phyloP scores from a whole-genome alignment of 1,140 invertebrate species.

The Pogonognathellus flavescens region DNA sequence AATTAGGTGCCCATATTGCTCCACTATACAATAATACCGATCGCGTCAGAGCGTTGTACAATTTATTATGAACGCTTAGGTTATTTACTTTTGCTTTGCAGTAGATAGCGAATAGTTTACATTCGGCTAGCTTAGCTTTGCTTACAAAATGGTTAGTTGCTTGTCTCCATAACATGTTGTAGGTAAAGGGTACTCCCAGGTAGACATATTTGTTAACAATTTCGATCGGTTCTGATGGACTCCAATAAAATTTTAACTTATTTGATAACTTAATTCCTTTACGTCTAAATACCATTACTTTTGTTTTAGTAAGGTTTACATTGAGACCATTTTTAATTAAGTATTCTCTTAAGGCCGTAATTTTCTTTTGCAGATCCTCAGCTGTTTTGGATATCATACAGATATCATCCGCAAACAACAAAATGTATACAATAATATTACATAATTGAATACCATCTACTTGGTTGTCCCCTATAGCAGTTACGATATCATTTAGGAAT shows the following conservation, averaged over 20 bases:
- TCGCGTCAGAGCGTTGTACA: not conserved
- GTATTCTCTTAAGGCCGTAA: slow-evolving; percentile 23
- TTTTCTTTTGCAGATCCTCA: slow-evolving; percentile 50
- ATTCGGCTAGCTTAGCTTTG: slow-evolving; percentile 11
- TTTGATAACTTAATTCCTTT: not conserved
- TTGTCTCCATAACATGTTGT: not conserved
- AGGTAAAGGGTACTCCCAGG: slow-evolving; percentile 11
- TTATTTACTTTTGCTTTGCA: not conserved
- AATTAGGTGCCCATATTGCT: not conserved
- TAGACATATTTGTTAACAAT: slow-evolving; percentile 20
- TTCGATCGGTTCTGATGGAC: not conserved
- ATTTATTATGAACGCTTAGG: not conserved
- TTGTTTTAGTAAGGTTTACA: not conserved
- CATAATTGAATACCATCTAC: not conserved
- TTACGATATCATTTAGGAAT: slow-evolving; percentile 3
- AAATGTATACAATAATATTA: not conserved
- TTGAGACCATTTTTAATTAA: not conserved
- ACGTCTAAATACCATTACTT: slow-evolving; percentile 9
- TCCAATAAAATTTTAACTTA: not conserved
- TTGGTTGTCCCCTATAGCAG: not conserved
- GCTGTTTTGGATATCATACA: slow-evolving; percentile 10
- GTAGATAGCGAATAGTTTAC: not conserved
- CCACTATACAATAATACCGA: not conserved
- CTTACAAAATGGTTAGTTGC: not conserved
- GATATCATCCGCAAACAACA: slow-evolving; percentile 59